Percentiles rank a stretch among this genome's conserved stretches.
Conservation (phyloP, 2,113 vertebrate species). For the Bujurquina vittata region DNA sequence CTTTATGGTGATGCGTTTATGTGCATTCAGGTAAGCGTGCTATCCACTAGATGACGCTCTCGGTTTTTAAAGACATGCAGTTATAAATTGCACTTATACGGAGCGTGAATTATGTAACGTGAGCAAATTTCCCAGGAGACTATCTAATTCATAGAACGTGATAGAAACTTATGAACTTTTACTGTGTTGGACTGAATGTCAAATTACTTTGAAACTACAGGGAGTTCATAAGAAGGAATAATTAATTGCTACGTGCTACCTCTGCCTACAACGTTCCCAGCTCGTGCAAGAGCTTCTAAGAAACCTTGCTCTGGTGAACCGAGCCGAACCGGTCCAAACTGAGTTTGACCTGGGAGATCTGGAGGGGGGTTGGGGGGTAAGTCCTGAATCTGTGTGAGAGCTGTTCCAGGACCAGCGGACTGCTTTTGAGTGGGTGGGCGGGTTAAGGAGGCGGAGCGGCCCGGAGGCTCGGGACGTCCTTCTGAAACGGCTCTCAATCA, state of each 20-base stretch:
- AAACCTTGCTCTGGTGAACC: background rate
- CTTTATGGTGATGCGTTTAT: slow-evolving; percentile 8
- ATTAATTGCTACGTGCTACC: background rate
- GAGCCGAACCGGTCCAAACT: background rate
- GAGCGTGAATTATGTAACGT: background rate
- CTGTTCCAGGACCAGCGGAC: slow-evolving; percentile 22
- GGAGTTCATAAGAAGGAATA: background rate
- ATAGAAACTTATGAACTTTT: background rate
- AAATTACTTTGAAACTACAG: background rate
- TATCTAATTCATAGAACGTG: background rate
- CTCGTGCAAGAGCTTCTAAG: background rate
- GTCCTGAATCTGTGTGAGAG: background rate
- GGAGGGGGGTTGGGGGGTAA: background rate
- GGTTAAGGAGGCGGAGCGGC: slow-evolving; percentile 67
- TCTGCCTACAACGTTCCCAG: background rate
- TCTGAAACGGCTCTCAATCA: slow-evolving; percentile 25
- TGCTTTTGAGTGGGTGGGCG: slow-evolving; percentile 57
- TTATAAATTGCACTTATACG: slow-evolving; percentile 43
- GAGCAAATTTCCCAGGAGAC: background rate
- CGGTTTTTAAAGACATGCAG: slow-evolving; percentile 65
- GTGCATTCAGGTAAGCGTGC: slow-evolving; percentile 12
- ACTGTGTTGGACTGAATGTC: background rate
- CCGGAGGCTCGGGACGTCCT: slow-evolving; percentile 56
- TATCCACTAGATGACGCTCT: slow-evolving; percentile 82
- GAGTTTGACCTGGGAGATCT: background rate